phyloP scores from a whole-genome alignment of 1,140 invertebrate species.

The Apolygus lucorum region DNA sequence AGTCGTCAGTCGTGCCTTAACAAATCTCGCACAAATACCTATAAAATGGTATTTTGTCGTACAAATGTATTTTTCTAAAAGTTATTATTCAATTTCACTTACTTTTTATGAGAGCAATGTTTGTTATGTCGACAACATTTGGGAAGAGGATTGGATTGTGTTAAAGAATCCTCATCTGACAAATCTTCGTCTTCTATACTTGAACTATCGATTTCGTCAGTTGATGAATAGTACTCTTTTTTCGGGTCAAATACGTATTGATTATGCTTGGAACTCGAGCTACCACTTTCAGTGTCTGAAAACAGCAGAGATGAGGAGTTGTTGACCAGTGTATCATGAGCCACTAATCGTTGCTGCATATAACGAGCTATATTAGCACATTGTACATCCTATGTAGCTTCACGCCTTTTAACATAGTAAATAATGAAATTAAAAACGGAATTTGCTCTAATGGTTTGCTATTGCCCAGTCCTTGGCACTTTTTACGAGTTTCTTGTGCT shows the following conservation, averaged over 20 bases:
- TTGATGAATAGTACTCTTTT: neutral
- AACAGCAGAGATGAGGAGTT: neutral
- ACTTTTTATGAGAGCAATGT: conserved; percentile 1
- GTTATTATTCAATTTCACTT: conserved; percentile 18
- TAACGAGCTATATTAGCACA: too few relatives aligned
- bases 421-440: too few relatives aligned
- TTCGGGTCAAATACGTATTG: neutral
- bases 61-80: conserved; percentile 13
- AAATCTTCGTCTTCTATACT: conserved; percentile 23
- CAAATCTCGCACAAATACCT: too few relatives aligned
- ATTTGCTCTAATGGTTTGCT: too few relatives aligned
- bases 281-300: conserved; percentile 16
- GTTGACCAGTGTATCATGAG: too few relatives aligned
- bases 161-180: conserved; percentile 18
- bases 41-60: neutral
- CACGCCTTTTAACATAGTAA: too few relatives aligned
- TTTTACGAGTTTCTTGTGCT: too few relatives aligned
- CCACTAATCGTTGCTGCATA: too few relatives aligned
- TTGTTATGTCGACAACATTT: neutral
- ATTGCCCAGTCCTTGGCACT: too few relatives aligned
- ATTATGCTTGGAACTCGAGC: neutral
- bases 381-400: too few relatives aligned
- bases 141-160: neutral
- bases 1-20: neutral
- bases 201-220: conserved; percentile 19